Conservation (phyloP, 2,113 vertebrate species). For the Leptocoma aspasia region DNA sequence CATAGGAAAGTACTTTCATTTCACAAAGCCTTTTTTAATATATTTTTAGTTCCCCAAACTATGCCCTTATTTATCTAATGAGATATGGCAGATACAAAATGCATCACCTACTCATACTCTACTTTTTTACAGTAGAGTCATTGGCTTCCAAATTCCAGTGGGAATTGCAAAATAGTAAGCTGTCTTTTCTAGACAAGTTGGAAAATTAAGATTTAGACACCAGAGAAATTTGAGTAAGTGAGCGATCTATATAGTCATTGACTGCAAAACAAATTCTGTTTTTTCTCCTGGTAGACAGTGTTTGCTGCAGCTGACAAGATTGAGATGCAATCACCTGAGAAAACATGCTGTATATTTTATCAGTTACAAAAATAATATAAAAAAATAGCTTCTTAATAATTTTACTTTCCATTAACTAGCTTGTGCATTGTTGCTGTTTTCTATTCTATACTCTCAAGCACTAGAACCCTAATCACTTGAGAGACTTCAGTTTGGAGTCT, state of each 20-base stretch:
- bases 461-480: background rate
- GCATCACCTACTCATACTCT: background rate
- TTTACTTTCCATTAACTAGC: background rate
- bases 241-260: background rate
- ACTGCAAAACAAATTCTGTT: background rate
- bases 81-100: background rate
- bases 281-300: background rate
- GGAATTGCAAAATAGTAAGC: background rate
- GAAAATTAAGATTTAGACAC: background rate
- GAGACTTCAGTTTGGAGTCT: background rate
- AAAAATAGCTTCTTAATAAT: background rate
- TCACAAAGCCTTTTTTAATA: background rate
- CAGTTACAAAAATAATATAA: background rate
- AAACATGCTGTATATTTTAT: background rate
- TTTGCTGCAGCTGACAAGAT: background rate
- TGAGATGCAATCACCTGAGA: background rate
- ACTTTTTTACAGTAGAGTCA: background rate
- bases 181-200: background rate
- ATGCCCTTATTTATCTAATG: background rate
- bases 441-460: background rate
- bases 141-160: background rate
- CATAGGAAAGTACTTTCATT: background rate
- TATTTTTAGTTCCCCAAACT: background rate
- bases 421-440: fast-evolving
- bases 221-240: background rate